These are phyloP conservation scores for Luperina nickerlii DNA, from an alignment of 2,888 invertebrate species.

Conservation along the genomic window DNA sequence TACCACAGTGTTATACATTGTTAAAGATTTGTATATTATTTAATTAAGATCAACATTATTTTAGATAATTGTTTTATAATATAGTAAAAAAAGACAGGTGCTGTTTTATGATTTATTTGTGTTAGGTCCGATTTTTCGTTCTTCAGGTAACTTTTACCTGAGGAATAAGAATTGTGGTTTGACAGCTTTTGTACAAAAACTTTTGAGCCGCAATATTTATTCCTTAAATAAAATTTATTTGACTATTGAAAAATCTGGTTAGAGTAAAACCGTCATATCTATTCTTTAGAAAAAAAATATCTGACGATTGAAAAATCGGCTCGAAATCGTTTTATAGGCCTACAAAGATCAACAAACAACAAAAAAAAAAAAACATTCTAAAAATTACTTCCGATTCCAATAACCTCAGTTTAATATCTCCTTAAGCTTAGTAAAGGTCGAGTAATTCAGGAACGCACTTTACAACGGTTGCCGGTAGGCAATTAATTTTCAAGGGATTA, in stretches of 20 bases:
- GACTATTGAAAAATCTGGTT: too few species aligned
- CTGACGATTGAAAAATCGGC: background rate
- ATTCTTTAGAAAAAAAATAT: background rate
- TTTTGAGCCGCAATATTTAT: too few species aligned
- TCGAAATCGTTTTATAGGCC: background rate
- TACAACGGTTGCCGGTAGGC: constrained; percentile 76
- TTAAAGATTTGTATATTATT: constrained; percentile 7
- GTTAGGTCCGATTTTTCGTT: background rate
- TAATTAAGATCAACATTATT: too few species aligned
- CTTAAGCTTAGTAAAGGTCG: constrained; percentile 77
- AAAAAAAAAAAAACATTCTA: constrained; percentile 14
- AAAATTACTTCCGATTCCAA: constrained; percentile 50
- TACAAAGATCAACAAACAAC: background rate
- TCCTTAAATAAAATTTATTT: too few species aligned
- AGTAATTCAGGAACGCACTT: constrained; percentile 71
- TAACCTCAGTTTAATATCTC: constrained; percentile 71
- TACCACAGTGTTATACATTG: constrained; percentile 32
- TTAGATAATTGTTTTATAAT: background rate
- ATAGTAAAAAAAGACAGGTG: background rate
- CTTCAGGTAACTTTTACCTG: background rate
- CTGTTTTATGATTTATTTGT: background rate
- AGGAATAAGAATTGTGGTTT: too few species aligned
- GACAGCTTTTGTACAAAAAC: background rate
- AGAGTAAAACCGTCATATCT: background rate
- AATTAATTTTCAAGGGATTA: constrained; percentile 89